These are phyloP conservation scores for Petrocephalus zakoni DNA, from an alignment of 2,113 vertebrate species.

Conservation along the genomic window DNA sequence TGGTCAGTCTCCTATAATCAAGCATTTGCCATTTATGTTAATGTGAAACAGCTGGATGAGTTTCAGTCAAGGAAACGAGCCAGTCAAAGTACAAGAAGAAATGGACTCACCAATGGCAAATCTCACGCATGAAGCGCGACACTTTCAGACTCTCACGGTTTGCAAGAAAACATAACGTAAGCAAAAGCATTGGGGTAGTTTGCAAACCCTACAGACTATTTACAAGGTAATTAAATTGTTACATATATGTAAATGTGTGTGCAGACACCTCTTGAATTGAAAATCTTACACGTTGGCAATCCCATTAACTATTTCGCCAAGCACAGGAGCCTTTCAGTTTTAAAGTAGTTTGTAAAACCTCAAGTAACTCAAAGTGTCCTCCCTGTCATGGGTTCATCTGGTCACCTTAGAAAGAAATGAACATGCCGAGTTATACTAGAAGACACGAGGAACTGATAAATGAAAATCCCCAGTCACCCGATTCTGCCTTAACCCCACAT, in stretches of 20 bases:
- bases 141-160: too few relatives aligned
- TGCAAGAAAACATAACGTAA: too few relatives aligned
- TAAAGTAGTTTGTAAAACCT: not conserved
- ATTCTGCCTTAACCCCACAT: not conserved
- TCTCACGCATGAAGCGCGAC: too few relatives aligned
- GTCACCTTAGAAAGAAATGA: not conserved
- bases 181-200: too few relatives aligned
- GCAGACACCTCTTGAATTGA: too few relatives aligned
- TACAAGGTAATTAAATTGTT: too few relatives aligned
- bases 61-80: not conserved
- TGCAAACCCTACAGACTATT: too few relatives aligned
- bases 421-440: not conserved
- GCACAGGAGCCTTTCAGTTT: not conserved
- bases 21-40: not conserved
- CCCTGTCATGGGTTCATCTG: not conserved
- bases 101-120: too few relatives aligned
- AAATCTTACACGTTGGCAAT: too few relatives aligned
- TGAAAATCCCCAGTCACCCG: not conserved
- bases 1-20: not conserved
- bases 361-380: not conserved
- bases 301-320: not conserved
- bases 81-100: not conserved
- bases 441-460: not conserved
- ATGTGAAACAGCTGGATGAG: not conserved
- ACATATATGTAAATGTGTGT: too few relatives aligned